These are phyloP conservation scores for Epiblema foenella DNA, from an alignment of 2,888 invertebrate species.

Conservation along the genomic window DNA sequence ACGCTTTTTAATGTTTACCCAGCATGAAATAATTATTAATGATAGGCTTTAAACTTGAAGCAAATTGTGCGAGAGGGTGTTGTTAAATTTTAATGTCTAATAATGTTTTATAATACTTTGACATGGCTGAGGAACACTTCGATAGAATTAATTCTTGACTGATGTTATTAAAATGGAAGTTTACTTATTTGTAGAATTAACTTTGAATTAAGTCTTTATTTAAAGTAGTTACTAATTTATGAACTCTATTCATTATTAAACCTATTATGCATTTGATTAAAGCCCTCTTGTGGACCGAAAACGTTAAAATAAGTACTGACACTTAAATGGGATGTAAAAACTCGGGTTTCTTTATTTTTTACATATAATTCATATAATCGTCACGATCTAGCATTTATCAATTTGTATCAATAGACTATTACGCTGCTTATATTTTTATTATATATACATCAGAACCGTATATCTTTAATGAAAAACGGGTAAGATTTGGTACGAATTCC, in stretches of 20 bases:
- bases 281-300: not conserved
- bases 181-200: not conserved
- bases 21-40: conserved; percentile 51
- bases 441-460: too few species aligned
- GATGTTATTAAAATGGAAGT: conserved; percentile 16
- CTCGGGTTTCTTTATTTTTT: too few species aligned
- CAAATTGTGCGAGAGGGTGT: conserved; percentile 42
- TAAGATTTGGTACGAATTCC: too few species aligned
- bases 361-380: too few species aligned
- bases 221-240: not conserved
- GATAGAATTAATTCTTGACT: conserved; percentile 26
- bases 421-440: too few species aligned
- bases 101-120: conserved; percentile 44
- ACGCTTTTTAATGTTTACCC: conserved; percentile 54
- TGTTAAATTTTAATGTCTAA: conserved; percentile 42
- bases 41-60: conserved; percentile 43
- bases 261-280: not conserved
- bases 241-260: not conserved
- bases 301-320: not conserved
- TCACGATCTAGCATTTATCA: too few species aligned
- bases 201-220: not conserved
- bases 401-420: too few species aligned
- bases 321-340: too few species aligned
- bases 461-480: too few species aligned
- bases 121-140: conserved; percentile 36